These are phyloP conservation scores for Oppia nitens DNA, from an alignment of 1,140 invertebrate species.

Conservation along the genomic window DNA sequence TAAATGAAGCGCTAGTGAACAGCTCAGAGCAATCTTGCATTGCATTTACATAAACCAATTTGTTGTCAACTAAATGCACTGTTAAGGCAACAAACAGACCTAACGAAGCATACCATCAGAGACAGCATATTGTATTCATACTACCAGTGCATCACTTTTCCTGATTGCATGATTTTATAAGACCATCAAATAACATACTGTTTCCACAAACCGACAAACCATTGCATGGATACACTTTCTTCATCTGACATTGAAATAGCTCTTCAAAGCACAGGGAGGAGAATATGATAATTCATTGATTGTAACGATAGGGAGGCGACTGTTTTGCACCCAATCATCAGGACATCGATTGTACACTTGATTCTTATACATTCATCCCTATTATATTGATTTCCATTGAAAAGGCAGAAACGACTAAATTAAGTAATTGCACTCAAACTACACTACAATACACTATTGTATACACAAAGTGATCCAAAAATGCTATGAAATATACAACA, in stretches of 20 bases:
- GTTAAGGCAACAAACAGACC: not conserved
- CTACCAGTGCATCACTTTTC: not conserved
- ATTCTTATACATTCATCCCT: not conserved
- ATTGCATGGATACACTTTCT: not conserved
- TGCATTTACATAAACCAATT: not conserved
- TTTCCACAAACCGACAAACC: too few relatives aligned
- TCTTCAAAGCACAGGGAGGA: not conserved
- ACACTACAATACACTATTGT: not conserved
- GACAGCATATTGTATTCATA: too few relatives aligned
- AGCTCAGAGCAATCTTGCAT: not conserved
- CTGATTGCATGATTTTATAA: not conserved
- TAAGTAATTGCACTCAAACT: not conserved
- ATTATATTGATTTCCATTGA: not conserved
- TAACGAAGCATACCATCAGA: not conserved
- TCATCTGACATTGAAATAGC: not conserved
- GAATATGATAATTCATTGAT: not conserved
- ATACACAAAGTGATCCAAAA: too few relatives aligned
- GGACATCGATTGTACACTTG: not conserved
- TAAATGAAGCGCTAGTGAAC: not conserved
- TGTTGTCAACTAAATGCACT: not conserved
- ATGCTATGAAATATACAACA: too few relatives aligned
- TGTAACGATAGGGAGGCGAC: not conserved
- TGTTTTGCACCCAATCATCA: not conserved
- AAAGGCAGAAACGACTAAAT: not conserved
- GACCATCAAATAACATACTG: not conserved